Conservation (phyloP, 2,113 vertebrate species). For the Anolis carolinensis region DNA sequence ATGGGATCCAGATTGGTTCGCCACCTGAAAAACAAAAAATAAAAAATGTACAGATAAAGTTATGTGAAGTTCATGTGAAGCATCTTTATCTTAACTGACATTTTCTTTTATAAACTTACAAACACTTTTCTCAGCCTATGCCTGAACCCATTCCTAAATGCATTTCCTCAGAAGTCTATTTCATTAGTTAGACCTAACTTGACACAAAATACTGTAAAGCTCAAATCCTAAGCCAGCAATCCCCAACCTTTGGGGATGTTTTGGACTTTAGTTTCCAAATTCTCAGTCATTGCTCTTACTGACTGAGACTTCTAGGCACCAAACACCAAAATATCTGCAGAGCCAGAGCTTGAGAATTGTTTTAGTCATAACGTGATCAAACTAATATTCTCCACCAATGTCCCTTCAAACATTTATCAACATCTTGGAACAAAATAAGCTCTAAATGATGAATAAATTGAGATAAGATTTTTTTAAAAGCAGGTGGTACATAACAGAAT, state of each 20-base stretch:
- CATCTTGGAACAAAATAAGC: neutral
- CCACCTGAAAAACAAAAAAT: conserved; percentile 80
- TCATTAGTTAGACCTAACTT: neutral
- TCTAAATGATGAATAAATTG: neutral
- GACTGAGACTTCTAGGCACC: no score
- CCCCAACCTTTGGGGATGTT: no score
- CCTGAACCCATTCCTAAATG: neutral
- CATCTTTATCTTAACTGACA: conserved; percentile 11
- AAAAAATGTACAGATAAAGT: neutral
- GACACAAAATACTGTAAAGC: neutral
- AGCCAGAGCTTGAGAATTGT: no score
- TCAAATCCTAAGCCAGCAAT: no score
- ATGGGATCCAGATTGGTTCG: conserved; percentile 97
- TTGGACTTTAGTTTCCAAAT: no score
- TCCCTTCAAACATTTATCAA: neutral
- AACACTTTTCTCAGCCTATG: neutral
- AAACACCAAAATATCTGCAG: no score
- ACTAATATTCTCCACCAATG: neutral
- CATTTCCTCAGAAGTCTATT: neutral
- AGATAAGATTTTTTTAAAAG: neutral
- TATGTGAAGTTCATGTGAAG: no score
- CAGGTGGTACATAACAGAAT: neutral
- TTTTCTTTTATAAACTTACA: neutral
- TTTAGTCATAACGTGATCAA: neutral
- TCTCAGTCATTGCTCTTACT: no score